Evolutionary conservation across 2,888 invertebrate genomes (phyloP), one percentile per base, ranked within the genome.

Genomic region (Saturnia pavonia): DNA sequence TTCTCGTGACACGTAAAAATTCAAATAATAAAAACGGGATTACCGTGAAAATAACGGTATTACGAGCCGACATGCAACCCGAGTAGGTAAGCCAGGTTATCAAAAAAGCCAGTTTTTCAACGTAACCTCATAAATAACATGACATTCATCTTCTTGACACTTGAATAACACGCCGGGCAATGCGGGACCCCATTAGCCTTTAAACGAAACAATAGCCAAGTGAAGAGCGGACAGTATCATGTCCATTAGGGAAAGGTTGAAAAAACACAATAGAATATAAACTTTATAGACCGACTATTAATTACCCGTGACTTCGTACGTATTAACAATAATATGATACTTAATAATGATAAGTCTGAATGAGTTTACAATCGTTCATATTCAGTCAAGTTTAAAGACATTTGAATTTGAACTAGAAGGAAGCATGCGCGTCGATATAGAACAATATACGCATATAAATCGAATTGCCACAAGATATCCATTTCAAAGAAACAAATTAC

Each of bases 101-200:
- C 80, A 84, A 83, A 86, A 78, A 81, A 84, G 78, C 79, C 81
- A 81, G 80, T 87, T 87, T 87, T 86, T 82, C 80, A 82, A 79
- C 77, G 73, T 78, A 80, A 83, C 81, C 85, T 83, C 90, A 91
- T 91, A 91, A 91, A 91, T 89, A 88, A 90, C 88, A 78, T 82
- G 86, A 85, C 90, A 91, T 91, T 91, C 88, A 91, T 91, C 91
- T 90, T 89, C 86, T 79, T 91, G 91, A 91, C 91, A 90, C 89
- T 88, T 91, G 89, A 90, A 91, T 91, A 91, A 89, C 88, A 88
- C 82, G 80, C 82, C 79, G 81, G 77, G 80, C 85, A 83, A 84
- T 78, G 78, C 82, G 84, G 80, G 82, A 82, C 82, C 82, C 90
- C 90, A 91, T 90, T 91, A 91, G 89, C 91, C 90, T 91, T 89